phyloP scores from a whole-genome alignment of 2,888 invertebrate species.

The Sericinus montela region DNA sequence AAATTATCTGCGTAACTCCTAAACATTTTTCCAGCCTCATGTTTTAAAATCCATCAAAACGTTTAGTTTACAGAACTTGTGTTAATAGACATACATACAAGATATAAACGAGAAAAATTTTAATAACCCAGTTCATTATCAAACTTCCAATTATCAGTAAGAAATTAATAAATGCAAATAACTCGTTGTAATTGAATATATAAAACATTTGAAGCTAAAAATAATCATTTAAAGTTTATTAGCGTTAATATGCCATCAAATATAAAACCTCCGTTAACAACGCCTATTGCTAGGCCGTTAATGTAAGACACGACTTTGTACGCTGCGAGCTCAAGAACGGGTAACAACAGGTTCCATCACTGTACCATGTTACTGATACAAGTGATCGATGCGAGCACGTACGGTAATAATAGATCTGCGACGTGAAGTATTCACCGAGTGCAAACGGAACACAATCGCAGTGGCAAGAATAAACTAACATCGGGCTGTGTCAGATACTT shows the following conservation, averaged over 20 bases:
- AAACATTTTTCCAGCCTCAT: too few relatives aligned
- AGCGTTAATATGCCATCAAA: not conserved
- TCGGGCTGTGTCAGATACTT: not conserved
- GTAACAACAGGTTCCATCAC: conserved; percentile 24
- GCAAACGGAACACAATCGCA: not conserved
- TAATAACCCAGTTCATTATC: too few relatives aligned
- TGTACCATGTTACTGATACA: conserved; percentile 34
- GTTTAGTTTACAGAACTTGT: too few relatives aligned
- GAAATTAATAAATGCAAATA: too few relatives aligned
- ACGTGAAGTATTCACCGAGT: not conserved
- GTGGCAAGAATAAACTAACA: not conserved
- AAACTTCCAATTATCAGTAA: too few relatives aligned
- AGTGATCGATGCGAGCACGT: conserved; percentile 47
- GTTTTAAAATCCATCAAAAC: too few relatives aligned
- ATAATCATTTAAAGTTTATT: not conserved
- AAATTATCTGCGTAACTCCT: too few relatives aligned
- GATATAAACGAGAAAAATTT: too few relatives aligned
- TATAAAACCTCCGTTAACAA: not conserved
- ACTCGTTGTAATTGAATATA: too few relatives aligned
- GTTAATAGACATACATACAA: too few relatives aligned
- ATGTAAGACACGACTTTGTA: conserved; percentile 2
- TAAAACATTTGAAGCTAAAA: not conserved
- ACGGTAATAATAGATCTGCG: conserved; percentile 21
- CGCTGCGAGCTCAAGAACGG: not conserved
- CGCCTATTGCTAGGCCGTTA: not conserved